Evolutionary conservation across 1,140 invertebrate genomes (phyloP).

Genomic region (Drosophila micromelanica): DNA sequence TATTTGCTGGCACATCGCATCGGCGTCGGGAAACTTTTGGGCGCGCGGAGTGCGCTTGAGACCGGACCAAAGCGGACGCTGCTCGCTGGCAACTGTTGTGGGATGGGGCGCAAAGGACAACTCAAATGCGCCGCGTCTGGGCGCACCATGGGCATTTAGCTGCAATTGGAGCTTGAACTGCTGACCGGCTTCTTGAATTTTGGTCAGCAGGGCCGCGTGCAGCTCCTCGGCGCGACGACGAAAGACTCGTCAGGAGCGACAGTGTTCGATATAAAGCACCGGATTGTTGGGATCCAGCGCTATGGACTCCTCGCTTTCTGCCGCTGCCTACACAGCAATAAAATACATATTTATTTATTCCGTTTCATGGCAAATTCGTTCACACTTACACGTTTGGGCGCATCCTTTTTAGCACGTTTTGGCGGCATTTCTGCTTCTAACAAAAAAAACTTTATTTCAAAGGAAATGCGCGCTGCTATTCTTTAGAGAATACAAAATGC

Average conservation of each 20-base stretch:
- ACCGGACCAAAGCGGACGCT: constrained; percentile 65
- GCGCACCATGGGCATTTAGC: constrained; percentile 61
- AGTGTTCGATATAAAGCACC: constrained; percentile 65
- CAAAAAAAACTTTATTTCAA: neutral
- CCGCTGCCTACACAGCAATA: neutral
- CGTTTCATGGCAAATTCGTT: neutral
- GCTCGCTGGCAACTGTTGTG: constrained; percentile 25
- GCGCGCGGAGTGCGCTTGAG: constrained; percentile 73
- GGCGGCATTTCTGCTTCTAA: constrained; percentile 20
- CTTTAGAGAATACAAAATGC: neutral
- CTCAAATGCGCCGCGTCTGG: constrained; percentile 72
- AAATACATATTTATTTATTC: neutral
- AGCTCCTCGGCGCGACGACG: constrained; percentile 68
- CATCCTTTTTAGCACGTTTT: constrained; percentile 22
- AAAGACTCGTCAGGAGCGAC: constrained; percentile 73
- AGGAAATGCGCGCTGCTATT: constrained; percentile 8
- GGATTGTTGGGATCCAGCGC: constrained; percentile 43
- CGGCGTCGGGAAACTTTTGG: constrained; percentile 67
- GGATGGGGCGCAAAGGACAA: constrained; percentile 43
- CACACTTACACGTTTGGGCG: constrained; percentile 10
- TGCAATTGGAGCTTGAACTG: constrained; percentile 58
- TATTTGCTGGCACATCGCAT: constrained; percentile 44
- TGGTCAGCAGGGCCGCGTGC: constrained; percentile 50
- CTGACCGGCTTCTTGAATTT: constrained; percentile 20
- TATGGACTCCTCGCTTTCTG: constrained; percentile 1